Percentiles rank a stretch among this genome's conserved stretches.
These are phyloP conservation scores for Anadara kagoshimensis DNA, from an alignment of 1,140 invertebrate genomes.

Conservation along the genomic window DNA sequence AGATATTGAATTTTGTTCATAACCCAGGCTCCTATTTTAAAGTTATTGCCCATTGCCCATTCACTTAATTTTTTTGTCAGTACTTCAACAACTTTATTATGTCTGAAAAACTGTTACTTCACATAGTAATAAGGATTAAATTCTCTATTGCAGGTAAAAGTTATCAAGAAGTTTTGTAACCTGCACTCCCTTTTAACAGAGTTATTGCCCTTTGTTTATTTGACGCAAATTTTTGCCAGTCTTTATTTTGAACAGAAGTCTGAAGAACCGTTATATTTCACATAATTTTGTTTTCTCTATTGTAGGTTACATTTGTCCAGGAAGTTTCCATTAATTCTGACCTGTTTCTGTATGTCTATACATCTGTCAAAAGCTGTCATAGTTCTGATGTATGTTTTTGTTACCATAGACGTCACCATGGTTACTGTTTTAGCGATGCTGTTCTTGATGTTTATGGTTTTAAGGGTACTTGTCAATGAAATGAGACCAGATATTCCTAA, in stretches of 20 bases:
- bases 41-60: no score
- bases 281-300: background rate
- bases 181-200: no score
- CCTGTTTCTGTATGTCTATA: slow-evolving; percentile 38
- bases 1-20: no score
- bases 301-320: slow-evolving; percentile 45
- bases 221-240: background rate
- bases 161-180: no score
- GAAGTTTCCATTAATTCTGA: slow-evolving; percentile 37
- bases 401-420: no score
- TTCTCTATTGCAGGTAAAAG: no score
- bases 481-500: slow-evolving; percentile 8
- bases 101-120: no score
- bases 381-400: slow-evolving; percentile 23
- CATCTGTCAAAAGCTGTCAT: slow-evolving; percentile 30
- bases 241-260: background rate
- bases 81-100: no score
- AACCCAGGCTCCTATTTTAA: no score
- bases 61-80: no score
- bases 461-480: slow-evolving; percentile 24
- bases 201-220: background rate
- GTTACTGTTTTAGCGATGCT: slow-evolving; percentile 3
- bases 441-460: slow-evolving; percentile 38
- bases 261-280: background rate
- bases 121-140: no score